These are phyloP conservation scores for Lerema accius DNA, from an alignment of 1,140 invertebrate genomes.

Conservation along the genomic window DNA sequence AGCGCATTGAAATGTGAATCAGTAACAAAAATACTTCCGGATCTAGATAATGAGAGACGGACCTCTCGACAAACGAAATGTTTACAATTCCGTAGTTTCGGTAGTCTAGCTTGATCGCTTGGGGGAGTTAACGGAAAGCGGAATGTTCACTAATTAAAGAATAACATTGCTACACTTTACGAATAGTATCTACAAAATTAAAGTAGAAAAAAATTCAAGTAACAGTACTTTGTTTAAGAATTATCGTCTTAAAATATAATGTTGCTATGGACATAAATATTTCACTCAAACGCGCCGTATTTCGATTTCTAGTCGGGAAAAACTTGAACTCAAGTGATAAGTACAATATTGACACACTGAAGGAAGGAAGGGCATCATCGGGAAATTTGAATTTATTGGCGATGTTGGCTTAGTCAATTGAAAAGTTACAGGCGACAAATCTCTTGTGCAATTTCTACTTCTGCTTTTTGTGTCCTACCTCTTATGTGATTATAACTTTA, in stretches of 20 bases:
- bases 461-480: constrained; percentile 11
- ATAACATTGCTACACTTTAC: constrained; percentile 30
- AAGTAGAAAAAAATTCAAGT: too few species aligned
- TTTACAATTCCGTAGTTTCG: background rate
- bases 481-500: constrained; percentile 8
- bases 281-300: constrained; percentile 7
- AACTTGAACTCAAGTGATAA: constrained; percentile 25
- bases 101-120: too few species aligned
- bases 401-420: constrained; percentile 8
- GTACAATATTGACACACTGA: constrained; percentile 6
- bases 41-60: background rate
- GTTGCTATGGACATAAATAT: background rate
- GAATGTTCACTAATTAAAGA: constrained; percentile 46
- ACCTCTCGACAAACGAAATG: constrained; percentile 6
- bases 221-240: too few species aligned
- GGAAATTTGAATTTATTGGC: constrained; percentile 15
- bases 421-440: constrained; percentile 18
- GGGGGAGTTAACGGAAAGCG: too few species aligned
- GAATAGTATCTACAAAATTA: too few species aligned
- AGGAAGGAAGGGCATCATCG: background rate
- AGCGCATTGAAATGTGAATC: constrained; percentile 1
- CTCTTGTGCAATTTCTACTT: constrained; percentile 16
- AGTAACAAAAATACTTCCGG: too few species aligned
- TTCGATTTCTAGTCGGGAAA: constrained; percentile 16
- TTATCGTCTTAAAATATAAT: too few species aligned